A percentile compares a stretch with the other conserved stretches of the same genome.
Evolutionary conservation across 1,140 invertebrate species (phyloP).

Genomic region (Alviniconcha marisindica): DNA sequence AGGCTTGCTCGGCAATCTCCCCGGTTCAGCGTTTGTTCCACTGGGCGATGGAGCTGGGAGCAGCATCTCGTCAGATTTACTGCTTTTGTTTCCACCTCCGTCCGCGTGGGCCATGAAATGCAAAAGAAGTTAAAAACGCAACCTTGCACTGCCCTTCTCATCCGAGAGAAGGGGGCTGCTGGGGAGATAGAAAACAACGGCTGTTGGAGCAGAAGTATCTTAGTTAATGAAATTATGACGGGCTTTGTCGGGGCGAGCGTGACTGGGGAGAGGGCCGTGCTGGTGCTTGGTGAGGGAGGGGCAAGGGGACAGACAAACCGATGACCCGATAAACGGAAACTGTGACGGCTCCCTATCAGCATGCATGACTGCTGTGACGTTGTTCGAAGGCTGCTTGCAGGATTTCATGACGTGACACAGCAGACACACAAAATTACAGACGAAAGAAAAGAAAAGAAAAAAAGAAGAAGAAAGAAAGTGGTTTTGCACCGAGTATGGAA

Average conservation of each 20-base stretch:
- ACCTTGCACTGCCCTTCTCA: neutral
- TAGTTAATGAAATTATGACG: slow-evolving; percentile 23
- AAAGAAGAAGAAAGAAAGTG: too few relatives aligned
- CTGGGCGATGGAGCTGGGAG: too few relatives aligned
- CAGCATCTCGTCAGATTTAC: neutral
- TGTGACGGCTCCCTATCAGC: neutral
- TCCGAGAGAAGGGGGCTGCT: neutral
- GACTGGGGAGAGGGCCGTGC: neutral
- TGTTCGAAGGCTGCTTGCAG: too few relatives aligned
- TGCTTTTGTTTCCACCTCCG: neutral
- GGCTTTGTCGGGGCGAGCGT: neutral
- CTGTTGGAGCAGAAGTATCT: slow-evolving; percentile 4
- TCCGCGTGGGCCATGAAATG: neutral
- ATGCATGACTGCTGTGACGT: neutral
- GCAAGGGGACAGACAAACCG: neutral
- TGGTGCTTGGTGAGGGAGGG: neutral
- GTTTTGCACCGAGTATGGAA: too few relatives aligned
- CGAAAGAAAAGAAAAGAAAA: too few relatives aligned
- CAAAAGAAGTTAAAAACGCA: neutral
- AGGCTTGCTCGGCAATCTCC: too few relatives aligned
- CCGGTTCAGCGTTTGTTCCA: too few relatives aligned
- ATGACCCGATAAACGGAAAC: neutral
- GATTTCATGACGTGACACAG: too few relatives aligned
- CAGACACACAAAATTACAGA: too few relatives aligned
- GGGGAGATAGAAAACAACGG: neutral